Evolutionary conservation across 2,113 vertebrate genomes (phyloP).

Genomic region (Tetraodon nigroviridis): DNA sequence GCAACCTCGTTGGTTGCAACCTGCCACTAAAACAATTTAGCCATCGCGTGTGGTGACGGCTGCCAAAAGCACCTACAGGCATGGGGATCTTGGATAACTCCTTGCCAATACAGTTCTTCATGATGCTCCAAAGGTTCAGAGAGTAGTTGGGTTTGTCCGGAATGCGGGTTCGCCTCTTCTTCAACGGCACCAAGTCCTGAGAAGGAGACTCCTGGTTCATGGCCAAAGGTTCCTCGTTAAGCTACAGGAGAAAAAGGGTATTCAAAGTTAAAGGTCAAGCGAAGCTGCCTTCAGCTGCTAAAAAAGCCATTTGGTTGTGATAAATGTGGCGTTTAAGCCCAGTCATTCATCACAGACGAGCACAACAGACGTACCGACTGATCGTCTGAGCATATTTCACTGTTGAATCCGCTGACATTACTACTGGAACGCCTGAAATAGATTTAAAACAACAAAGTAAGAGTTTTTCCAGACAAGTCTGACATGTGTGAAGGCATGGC

Average conservation of each 20-base stretch:
- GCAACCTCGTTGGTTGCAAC: no score
- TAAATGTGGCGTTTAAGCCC: no score
- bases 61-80: conserved; percentile 78
- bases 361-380: conserved; percentile 78
- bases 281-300: no score
- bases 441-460: not conserved
- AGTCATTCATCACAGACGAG: not conserved
- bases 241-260: conserved; percentile 43
- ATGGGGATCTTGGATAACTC: conserved; percentile 98
- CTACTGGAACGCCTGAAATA: conserved; percentile 87
- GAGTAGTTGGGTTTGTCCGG: conserved; percentile 98
- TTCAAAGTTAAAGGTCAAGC: no score
- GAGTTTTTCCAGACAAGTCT: not conserved
- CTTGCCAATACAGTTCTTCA: conserved; percentile 99
- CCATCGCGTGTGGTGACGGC: no score
- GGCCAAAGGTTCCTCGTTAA: conserved; percentile 79
- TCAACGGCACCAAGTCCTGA: conserved; percentile 73
- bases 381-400: conserved; percentile 89
- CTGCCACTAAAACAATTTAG: no score
- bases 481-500: no score
- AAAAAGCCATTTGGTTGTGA: no score
- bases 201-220: conserved; percentile 73
- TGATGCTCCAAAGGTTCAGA: conserved; percentile 99
- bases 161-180: conserved; percentile 81
- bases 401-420: conserved; percentile 92